Conservation (phyloP, 2,888 invertebrate species). For the Coelinius sp. region DNA sequence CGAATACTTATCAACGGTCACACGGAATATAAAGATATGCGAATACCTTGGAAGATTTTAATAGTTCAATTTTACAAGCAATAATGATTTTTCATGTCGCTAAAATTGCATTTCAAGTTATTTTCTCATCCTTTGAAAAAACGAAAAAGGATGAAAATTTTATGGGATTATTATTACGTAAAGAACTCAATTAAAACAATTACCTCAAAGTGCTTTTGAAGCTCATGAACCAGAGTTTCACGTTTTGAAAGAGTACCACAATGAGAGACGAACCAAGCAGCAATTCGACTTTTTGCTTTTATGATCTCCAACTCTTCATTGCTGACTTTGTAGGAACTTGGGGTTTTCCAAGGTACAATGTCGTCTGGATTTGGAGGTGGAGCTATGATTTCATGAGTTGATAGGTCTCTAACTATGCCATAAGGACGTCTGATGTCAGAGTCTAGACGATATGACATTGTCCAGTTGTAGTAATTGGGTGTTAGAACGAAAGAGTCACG, state of each 20-base stretch:
- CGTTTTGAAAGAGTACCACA: slow-evolving; percentile 66
- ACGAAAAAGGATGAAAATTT: too few species aligned
- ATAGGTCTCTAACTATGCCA: slow-evolving; percentile 15
- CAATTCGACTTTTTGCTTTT: slow-evolving; percentile 63
- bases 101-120: too few species aligned
- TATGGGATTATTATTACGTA: background rate
- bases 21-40: too few species aligned
- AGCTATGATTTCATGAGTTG: slow-evolving; percentile 10
- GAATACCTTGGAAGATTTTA: too few species aligned
- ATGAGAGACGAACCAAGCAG: slow-evolving; percentile 69
- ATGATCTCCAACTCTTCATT: slow-evolving; percentile 11
- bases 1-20: too few species aligned
- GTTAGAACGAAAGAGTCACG: background rate
- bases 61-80: too few species aligned
- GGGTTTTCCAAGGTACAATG: slow-evolving; percentile 8
- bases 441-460: slow-evolving; percentile 39
- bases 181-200: slow-evolving; percentile 58
- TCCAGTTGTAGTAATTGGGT: slow-evolving; percentile 36
- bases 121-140: too few species aligned
- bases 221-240: slow-evolving; percentile 65
- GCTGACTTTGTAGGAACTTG: background rate
- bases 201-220: slow-evolving; percentile 72
- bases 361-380: slow-evolving; percentile 21
- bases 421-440: slow-evolving; percentile 35
- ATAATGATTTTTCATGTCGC: too few species aligned